A percentile compares a stretch with the other conserved stretches of the same genome.
Evolutionary conservation across 2,113 vertebrate genomes (phyloP).

Genomic region (Megalops atlanticus): DNA sequence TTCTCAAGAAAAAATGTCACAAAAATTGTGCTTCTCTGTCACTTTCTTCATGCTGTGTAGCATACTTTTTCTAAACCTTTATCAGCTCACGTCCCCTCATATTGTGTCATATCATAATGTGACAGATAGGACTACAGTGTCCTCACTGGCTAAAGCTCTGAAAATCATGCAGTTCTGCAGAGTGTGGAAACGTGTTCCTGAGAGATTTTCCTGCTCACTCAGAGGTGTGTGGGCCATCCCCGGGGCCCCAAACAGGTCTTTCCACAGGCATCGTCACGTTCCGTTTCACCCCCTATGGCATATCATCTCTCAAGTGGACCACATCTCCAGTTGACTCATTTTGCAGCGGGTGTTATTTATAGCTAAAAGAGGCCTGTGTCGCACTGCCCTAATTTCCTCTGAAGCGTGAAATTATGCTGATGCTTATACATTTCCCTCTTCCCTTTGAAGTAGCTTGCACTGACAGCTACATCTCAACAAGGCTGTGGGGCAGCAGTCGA

Average conservation of each 20-base stretch:
- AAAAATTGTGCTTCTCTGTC: no score
- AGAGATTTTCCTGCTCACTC: not conserved
- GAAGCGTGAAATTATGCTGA: slow-evolving; percentile 24
- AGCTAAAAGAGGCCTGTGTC: slow-evolving; percentile 9
- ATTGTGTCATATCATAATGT: no score
- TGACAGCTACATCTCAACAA: not conserved
- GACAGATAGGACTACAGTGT: no score
- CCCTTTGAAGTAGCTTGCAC: not conserved
- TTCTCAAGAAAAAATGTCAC: no score
- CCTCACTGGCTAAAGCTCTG: not conserved
- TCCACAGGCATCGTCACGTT: not conserved
- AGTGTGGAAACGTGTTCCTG: not conserved
- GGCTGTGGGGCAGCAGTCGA: not conserved
- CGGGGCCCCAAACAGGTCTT: not conserved
- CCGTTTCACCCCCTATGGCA: not conserved
- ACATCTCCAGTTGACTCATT: slow-evolving; percentile 17
- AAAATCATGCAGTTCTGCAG: not conserved
- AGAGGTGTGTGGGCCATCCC: not conserved
- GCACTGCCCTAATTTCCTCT: slow-evolving; percentile 21
- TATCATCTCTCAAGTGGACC: not conserved
- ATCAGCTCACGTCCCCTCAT: no score
- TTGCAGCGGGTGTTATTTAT: slow-evolving; percentile 25
- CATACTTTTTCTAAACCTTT: no score
- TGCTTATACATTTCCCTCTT: slow-evolving; percentile 12
- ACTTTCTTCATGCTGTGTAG: no score